Percentiles rank a stretch among this genome's conserved stretches.
Conservation (phyloP, 2,113 vertebrate species). For the Pterocles orientalis region DNA sequence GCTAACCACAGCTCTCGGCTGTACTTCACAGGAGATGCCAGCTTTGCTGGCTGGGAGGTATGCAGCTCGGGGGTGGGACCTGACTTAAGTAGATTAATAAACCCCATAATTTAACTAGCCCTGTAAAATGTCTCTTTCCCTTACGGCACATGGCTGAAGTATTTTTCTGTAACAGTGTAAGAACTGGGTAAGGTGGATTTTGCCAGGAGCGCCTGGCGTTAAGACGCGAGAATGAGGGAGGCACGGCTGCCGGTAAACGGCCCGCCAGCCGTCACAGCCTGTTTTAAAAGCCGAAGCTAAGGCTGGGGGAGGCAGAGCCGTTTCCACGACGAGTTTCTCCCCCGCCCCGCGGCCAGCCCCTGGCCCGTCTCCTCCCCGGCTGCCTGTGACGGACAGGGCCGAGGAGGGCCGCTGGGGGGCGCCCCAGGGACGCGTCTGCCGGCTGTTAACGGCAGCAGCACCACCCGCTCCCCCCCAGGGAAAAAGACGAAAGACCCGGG, state of each 20-base stretch:
- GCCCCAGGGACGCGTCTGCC: not conserved
- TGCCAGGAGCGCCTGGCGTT: fast-evolving
- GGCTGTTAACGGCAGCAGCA: too few relatives aligned
- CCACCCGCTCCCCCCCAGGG: too few relatives aligned
- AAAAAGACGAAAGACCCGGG: too few relatives aligned
- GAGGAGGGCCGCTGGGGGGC: not conserved
- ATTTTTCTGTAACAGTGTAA: not conserved
- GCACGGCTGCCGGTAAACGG: fast-evolving
- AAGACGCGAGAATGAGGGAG: fast-evolving
- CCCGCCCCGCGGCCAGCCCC: fast-evolving
- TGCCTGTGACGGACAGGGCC: not conserved
- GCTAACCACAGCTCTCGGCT: fast-evolving
- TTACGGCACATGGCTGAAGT: fast-evolving
- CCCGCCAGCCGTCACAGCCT: fast-evolving
- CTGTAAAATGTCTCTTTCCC: not conserved
- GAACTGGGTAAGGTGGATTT: fast-evolving
- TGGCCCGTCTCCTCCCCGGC: fast-evolving
- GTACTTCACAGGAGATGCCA: fast-evolving
- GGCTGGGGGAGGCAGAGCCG: too few relatives aligned
- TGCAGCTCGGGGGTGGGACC: fast-evolving
- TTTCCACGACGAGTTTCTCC: fast-evolving
- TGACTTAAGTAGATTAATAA: too few relatives aligned
- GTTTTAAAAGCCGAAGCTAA: fast-evolving
- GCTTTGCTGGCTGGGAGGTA: not conserved
- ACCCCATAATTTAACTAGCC: fast-evolving